A percentile compares a stretch with the other conserved stretches of the same genome.
Conservation (phyloP, 2,888 invertebrate genomes). For the Cosmia pyralina region DNA sequence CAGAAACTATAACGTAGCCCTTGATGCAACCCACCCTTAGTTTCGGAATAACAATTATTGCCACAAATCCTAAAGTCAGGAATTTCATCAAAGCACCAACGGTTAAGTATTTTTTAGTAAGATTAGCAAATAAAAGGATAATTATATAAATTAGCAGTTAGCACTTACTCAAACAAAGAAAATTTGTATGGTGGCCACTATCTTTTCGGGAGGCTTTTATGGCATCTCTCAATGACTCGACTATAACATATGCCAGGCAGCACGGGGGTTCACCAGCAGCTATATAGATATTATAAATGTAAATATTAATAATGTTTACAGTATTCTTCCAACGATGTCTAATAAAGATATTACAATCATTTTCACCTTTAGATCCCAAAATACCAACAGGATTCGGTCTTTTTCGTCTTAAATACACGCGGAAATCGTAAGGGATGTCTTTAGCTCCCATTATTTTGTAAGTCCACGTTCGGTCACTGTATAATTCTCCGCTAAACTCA, state of each 20-base stretch:
- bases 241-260: slow-evolving; percentile 70
- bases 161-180: slow-evolving; percentile 69
- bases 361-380: slow-evolving; percentile 75
- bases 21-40: too few species aligned
- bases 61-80: background rate
- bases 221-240: slow-evolving; percentile 71
- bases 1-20: too few species aligned
- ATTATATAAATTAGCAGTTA: background rate
- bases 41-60: background rate
- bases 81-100: background rate
- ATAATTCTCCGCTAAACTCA: slow-evolving; percentile 69
- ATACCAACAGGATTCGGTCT: slow-evolving; percentile 74
- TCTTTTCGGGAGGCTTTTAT: slow-evolving; percentile 69
- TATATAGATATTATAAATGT: slow-evolving; percentile 42
- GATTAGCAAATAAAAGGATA: background rate
- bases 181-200: slow-evolving; percentile 66
- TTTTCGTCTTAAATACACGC: slow-evolving; percentile 70
- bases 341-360: too few species aligned
- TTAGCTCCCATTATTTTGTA: slow-evolving; percentile 75
- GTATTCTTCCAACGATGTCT: background rate
- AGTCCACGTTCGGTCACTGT: slow-evolving; percentile 75
- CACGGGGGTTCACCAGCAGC: slow-evolving; percentile 72
- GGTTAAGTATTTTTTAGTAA: background rate
- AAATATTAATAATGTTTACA: background rate
- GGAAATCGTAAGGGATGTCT: slow-evolving; percentile 75